A percentile compares a stretch with the other conserved stretches of the same genome.
phyloP scores from a whole-genome alignment of 2,797 vertebrate genomes.

The Lerista edwardsae region DNA sequence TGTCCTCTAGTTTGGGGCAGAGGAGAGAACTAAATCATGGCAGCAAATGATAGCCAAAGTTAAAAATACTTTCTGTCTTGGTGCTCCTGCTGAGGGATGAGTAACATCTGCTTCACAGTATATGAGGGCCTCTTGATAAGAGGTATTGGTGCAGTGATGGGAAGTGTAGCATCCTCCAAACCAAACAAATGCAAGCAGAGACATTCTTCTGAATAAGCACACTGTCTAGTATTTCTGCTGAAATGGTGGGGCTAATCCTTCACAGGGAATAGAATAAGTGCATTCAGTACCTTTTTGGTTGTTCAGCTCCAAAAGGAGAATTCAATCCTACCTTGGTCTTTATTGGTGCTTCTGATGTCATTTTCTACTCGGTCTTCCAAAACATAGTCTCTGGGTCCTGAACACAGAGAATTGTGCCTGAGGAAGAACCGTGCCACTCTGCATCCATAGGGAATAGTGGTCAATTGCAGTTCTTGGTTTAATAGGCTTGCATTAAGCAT shows the following conservation, averaged over 20 bases:
- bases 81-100: neutral
- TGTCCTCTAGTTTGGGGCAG: neutral
- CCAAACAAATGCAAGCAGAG: neutral
- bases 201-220: neutral
- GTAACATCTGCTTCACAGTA: neutral
- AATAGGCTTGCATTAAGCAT: neutral
- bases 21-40: neutral
- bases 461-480: neutral
- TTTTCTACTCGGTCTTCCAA: neutral
- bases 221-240: neutral
- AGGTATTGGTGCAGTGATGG: neutral
- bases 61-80: constrained; percentile 27
- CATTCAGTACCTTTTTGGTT: neutral
- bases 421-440: neutral
- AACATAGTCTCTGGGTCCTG: too few relatives aligned
- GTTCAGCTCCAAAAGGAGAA: neutral
- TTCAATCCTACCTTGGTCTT: neutral
- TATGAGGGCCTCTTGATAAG: neutral
- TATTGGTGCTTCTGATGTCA: neutral
- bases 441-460: neutral
- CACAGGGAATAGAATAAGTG: neutral
- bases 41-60: neutral
- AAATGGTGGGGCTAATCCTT: neutral
- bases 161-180: neutral
- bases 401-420: neutral